phyloP scores from a whole-genome alignment of 1,140 invertebrate genomes.

The Drosophila saltans region DNA sequence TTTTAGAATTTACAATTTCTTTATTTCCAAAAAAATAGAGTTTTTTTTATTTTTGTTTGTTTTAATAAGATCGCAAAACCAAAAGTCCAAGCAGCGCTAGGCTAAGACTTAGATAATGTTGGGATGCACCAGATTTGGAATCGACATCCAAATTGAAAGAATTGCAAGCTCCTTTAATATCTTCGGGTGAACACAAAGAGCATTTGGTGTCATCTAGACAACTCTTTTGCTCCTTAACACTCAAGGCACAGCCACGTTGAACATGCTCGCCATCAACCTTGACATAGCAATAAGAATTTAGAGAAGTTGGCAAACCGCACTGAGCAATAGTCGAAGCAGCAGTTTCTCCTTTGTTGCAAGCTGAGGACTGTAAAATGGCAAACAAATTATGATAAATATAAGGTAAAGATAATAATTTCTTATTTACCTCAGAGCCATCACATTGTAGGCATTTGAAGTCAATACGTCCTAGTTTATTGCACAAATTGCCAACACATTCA shows the following conservation, averaged over 20 bases:
- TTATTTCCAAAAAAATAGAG: background rate
- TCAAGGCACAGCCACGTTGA: conserved; percentile 59
- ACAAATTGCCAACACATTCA: conserved; percentile 63
- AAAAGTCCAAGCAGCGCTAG: conserved; percentile 40
- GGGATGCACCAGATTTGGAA: conserved; percentile 32
- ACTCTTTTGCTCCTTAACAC: conserved; percentile 51
- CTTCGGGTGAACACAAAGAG: conserved; percentile 60
- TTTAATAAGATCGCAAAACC: conserved; percentile 28
- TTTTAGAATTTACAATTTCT: background rate
- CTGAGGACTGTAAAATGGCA: conserved; percentile 23
- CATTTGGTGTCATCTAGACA: conserved; percentile 58
- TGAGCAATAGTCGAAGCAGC: conserved; percentile 33
- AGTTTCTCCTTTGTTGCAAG: conserved; percentile 39
- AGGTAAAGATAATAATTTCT: too few species aligned
- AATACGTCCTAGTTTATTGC: conserved; percentile 66
- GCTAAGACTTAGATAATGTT: conserved; percentile 32
- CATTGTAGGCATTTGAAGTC: conserved; percentile 75
- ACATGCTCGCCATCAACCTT: conserved; percentile 32
- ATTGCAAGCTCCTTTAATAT: conserved; percentile 57
- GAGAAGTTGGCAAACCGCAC: conserved; percentile 59
- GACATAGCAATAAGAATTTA: conserved; percentile 76
- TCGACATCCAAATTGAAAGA: conserved; percentile 38
- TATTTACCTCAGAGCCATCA: conserved; percentile 48
- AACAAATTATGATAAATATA: too few species aligned
- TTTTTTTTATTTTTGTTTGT: background rate